Evolutionary conservation across 23 tunicate species (phyloP).

Genomic region (Trididemnum nubilum): DNA sequence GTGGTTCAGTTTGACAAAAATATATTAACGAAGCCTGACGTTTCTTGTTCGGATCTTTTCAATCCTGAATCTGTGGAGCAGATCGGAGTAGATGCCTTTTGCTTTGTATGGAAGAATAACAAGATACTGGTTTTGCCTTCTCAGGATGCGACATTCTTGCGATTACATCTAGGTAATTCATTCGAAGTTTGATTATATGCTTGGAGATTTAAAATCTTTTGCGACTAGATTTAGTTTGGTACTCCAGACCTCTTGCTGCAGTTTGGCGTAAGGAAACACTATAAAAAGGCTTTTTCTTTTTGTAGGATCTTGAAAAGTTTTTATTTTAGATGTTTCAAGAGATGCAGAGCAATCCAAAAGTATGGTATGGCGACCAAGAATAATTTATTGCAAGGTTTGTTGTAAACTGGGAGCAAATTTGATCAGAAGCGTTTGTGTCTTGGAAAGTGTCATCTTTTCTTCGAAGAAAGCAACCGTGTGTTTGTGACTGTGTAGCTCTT

Average conservation of each 20-base stretch:
- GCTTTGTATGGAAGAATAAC: not conserved
- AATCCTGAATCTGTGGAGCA: not conserved
- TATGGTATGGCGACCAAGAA: too few species aligned
- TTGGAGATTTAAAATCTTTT: not conserved
- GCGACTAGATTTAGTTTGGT: not conserved
- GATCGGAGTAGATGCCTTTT: not conserved
- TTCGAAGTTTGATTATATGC: not conserved
- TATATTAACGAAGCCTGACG: not conserved
- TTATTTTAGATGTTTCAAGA: too few species aligned
- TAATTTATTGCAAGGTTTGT: too few species aligned
- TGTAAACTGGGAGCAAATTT: too few species aligned
- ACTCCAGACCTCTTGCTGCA: not conserved
- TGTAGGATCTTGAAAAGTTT: too few species aligned
- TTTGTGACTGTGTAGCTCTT: too few species aligned
- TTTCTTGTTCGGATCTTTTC: constrained; percentile 6
- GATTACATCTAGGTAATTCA: not conserved
- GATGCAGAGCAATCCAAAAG: too few species aligned
- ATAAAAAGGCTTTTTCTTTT: too few species aligned
- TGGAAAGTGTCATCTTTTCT: too few species aligned
- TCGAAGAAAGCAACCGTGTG: too few species aligned
- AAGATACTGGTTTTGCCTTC: not conserved
- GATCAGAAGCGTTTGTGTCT: too few species aligned
- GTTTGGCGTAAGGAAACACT: too few species aligned
- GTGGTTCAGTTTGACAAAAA: constrained; percentile 13
- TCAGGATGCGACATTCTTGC: not conserved